A percentile compares a stretch with the other conserved stretches of the same genome.
Conservation (phyloP, 1,140 invertebrate species). For the Paraescarpia echinospica region DNA sequence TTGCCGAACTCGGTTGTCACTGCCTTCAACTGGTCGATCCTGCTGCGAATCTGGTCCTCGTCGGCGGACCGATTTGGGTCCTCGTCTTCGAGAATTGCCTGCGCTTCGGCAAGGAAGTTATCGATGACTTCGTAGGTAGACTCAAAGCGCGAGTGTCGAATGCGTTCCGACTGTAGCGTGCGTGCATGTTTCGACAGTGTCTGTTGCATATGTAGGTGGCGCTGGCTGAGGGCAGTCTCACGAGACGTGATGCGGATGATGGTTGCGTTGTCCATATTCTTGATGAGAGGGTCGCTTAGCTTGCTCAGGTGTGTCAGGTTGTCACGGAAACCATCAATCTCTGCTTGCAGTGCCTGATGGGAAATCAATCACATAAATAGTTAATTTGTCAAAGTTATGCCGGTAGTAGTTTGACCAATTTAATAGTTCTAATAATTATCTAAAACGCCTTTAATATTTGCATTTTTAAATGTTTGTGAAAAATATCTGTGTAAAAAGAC, state of each 20-base stretch:
- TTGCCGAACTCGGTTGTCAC: slow-evolving; percentile 42
- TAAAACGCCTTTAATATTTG: too few relatives aligned
- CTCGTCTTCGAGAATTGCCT: slow-evolving; percentile 35
- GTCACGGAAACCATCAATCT: slow-evolving; percentile 24
- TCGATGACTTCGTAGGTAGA: slow-evolving; percentile 38
- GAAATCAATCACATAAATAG: not conserved
- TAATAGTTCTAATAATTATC: not conserved
- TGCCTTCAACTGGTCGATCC: slow-evolving; percentile 43
- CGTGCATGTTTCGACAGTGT: slow-evolving; percentile 40
- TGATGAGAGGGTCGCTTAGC: slow-evolving; percentile 45
- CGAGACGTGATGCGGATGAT: slow-evolving; percentile 45
- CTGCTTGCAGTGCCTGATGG: not conserved
- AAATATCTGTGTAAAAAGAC: too few relatives aligned
- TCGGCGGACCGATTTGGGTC: slow-evolving; percentile 44
- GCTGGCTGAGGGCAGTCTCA: slow-evolving; percentile 43
- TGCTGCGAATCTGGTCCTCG: slow-evolving; percentile 31
- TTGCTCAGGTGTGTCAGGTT: slow-evolving; percentile 37
- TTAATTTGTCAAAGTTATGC: too few relatives aligned
- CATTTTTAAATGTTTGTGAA: too few relatives aligned
- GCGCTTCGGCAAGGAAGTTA: slow-evolving; percentile 42
- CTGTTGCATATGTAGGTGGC: slow-evolving; percentile 43
- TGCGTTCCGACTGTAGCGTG: slow-evolving; percentile 42
- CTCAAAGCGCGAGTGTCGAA: slow-evolving; percentile 41
- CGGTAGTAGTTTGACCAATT: not conserved
- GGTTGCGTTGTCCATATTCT: slow-evolving; percentile 47